Base-by-base conservation (phyloP, 2,888 invertebrate species). In the Cenopis cana region DNA sequence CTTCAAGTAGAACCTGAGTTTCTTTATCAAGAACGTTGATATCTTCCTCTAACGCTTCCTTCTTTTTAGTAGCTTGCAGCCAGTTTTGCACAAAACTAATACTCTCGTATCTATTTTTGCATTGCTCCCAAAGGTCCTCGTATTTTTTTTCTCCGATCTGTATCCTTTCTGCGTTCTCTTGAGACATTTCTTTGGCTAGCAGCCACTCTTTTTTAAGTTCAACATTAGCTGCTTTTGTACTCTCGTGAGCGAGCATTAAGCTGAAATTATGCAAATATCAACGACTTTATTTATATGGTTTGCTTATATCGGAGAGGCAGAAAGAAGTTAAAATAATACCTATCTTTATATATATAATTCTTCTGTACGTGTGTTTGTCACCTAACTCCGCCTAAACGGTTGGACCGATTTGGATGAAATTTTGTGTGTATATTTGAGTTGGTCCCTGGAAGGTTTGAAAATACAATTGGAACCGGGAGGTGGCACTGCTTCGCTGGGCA, bases 81-180 rank as follows among this genome's bases (percentile, higher is more conserved):
- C 85, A 78, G 62, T 82, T 83, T 77, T 89, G 82, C n/a, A 91
- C 86, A 64, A 81, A 84, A 41, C 86, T 86, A 68, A 91, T 82
- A 72, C 82, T 89, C 79, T 92, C 89, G 74, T 84, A 90, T 78
- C 86, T 80, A 41, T 74, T 79, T 77, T 91, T 89, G 67, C 84
- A 80, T 66, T 80, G 75, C 41, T 80, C 24, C 92, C 93, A 91
- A 17, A 88, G 68, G 1, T 82, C 76, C 76, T 92, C 89, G 75
- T 90, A 90, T 76, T 86, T 90, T 57, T 83, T 85, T 76, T 85
- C 85, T 11, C 86, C 86, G 9, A 74, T 76, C 33, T 79, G 76
- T 4, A 86, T 79, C 54, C 85, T 82, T 69, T 87, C 84, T 17
- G 73, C 72, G 14, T 86, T 78, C 68, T 86, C 82, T 5, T 46